Conservation (phyloP, 2,113 vertebrate species). For the Delphinapterus leucas region DNA sequence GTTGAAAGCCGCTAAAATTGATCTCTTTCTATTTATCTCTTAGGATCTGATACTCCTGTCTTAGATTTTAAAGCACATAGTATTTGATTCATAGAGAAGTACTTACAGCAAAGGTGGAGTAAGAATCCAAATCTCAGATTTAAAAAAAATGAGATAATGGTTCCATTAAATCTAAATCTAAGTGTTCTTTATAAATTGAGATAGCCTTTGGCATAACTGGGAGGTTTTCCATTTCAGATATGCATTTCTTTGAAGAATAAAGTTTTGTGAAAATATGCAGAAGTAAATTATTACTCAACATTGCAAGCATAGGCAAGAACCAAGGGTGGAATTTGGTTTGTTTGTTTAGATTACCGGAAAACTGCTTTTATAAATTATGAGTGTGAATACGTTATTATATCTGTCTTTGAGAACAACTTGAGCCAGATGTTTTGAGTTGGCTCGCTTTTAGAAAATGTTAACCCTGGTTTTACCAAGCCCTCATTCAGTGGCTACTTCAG, state of each 20-base stretch:
- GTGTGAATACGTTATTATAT: background rate
- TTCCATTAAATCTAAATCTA: background rate
- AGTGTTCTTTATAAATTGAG: background rate
- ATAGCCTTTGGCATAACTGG: background rate
- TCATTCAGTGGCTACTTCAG: background rate
- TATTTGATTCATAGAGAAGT: background rate
- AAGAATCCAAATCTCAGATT: background rate
- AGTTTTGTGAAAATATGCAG: background rate
- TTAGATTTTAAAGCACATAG: background rate
- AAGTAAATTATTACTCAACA: background rate
- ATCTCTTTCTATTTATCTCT: background rate
- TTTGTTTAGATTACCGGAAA: slow-evolving; percentile 19
- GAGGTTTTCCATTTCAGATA: background rate
- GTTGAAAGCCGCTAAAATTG: background rate
- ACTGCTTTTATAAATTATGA: background rate
- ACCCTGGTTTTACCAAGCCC: background rate
- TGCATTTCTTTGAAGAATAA: background rate
- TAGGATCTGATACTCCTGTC: background rate
- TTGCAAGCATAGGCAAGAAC: background rate
- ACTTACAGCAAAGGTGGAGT: background rate
- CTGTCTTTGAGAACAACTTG: background rate
- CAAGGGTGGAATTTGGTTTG: background rate
- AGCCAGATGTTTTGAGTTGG: background rate
- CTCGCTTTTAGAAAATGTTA: background rate
- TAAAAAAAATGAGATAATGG: background rate